phyloP scores from a whole-genome alignment of 2,888 invertebrate genomes.

The Caradrina clavipalpis region DNA sequence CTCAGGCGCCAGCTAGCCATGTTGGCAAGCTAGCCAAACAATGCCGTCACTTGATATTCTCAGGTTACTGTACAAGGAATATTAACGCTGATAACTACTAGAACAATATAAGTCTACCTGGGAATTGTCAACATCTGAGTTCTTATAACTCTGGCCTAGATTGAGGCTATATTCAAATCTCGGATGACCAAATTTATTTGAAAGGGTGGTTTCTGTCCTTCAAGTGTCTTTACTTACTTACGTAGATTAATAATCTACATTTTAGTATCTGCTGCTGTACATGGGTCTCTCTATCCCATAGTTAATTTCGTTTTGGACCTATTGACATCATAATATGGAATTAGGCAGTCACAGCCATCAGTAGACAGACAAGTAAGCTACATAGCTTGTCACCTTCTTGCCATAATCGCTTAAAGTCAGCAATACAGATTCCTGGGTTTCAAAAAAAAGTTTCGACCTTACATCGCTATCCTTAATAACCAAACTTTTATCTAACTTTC shows the following conservation, averaged over 20 bases:
- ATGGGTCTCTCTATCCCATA: neutral
- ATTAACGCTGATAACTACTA: conserved; percentile 9
- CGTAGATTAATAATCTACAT: too few relatives aligned
- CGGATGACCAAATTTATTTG: conserved; percentile 1
- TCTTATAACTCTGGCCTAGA: neutral
- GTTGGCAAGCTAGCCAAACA: conserved; percentile 52
- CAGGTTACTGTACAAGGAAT: conserved; percentile 26
- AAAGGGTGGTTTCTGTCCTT: neutral
- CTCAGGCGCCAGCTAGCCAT: conserved; percentile 42
- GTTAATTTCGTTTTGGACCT: neutral
- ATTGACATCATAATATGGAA: neutral
- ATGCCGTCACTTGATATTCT: conserved; percentile 51
- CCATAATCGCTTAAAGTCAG: neutral
- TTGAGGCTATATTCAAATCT: too few relatives aligned
- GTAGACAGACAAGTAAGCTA: neutral
- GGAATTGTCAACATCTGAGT: neutral
- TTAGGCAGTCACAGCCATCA: too few relatives aligned
- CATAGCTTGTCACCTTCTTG: neutral
- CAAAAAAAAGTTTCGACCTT: neutral
- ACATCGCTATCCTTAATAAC: too few relatives aligned
- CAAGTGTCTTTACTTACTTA: too few relatives aligned
- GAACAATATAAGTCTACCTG: neutral
- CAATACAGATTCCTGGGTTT: neutral
- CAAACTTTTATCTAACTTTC: neutral
- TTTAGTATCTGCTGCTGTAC: neutral